Base-by-base conservation (phyloP, 1,140 invertebrate genomes). In the Temnothorax curvispinosus region DNA sequence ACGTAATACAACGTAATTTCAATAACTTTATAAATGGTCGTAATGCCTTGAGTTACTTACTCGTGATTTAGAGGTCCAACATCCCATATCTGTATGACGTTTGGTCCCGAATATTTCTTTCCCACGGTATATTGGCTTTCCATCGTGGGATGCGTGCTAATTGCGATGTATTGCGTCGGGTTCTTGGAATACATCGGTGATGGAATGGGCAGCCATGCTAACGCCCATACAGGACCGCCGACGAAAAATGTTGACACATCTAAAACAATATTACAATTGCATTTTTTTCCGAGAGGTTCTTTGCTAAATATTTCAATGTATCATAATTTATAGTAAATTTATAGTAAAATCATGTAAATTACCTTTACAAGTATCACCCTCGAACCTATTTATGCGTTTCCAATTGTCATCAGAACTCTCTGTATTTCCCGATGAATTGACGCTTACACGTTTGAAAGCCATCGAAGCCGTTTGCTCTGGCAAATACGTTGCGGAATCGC, bases 81-180 rank as follows among this genome's bases (percentile, higher is more conserved):
- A 89, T 96, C 94, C 96, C 96, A 97, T 88, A 97, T 95, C 90
- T 97, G 97, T 86, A 97, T 96, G 3, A 96, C 87, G 81, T 95
- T 96, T 65, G 92, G 92, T 84, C 95, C 95, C 11, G 88, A 87
- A 87, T 96, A 95, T 52, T 88, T 88, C 52, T 93, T 78, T 71
- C 93, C 92, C 18, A 95, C 89, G 7, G 81, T 54, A 91, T 95
- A 96, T 75, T 93, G 92, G 13, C 80, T 84, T 54, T 96, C 94
- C 91, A 96, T 95, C 27, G 94, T 93, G 9, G 92, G 93, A 88
- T 96, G 94, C 18, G 95, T 93, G 76, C 96, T 94, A 6, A 97
- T 90, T 11, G 96, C 96, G 56, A 97, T 89, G 92, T 96, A 96
- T 92, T 96, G 96, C n/a, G 91, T 90, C 9, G 88, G 75, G 35